Conservation (phyloP, 2,113 vertebrate species). For the Sphyrna mokarran region DNA sequence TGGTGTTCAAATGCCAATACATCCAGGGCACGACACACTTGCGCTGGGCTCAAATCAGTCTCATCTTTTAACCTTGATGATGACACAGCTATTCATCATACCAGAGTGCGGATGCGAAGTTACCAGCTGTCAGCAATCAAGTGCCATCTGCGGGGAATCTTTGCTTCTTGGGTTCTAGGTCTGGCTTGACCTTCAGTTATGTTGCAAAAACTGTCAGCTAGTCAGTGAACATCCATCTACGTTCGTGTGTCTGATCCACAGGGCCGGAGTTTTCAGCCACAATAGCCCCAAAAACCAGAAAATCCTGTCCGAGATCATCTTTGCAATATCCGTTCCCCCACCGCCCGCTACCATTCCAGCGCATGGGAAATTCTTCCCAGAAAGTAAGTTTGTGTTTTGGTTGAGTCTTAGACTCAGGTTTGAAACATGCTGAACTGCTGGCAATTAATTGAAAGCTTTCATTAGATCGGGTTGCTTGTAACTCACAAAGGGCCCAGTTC, state of each 20-base stretch:
- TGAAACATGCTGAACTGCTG: background rate
- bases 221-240: background rate
- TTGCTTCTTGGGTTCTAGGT: background rate
- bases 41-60: background rate
- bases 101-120: background rate
- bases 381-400: background rate
- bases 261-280: no score
- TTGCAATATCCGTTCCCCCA: no score
- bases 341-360: no score
- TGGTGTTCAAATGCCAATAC: background rate
- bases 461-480: background rate
- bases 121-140: constrained; percentile 1
- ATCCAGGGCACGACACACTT: background rate
- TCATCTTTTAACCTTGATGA: background rate
- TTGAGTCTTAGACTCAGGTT: background rate
- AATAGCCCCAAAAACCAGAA: no score
- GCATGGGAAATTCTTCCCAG: no score
- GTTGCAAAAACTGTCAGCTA: background rate
- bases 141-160: background rate
- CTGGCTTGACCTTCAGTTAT: background rate
- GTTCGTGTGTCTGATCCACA: background rate
- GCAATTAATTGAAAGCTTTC: background rate
- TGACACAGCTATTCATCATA: background rate
- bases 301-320: no score
- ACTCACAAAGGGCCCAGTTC: background rate